Percentiles rank a stretch among this genome's conserved stretches.
Conservation (phyloP, 2,888 invertebrate species). For the Parnassius mnemosyne region DNA sequence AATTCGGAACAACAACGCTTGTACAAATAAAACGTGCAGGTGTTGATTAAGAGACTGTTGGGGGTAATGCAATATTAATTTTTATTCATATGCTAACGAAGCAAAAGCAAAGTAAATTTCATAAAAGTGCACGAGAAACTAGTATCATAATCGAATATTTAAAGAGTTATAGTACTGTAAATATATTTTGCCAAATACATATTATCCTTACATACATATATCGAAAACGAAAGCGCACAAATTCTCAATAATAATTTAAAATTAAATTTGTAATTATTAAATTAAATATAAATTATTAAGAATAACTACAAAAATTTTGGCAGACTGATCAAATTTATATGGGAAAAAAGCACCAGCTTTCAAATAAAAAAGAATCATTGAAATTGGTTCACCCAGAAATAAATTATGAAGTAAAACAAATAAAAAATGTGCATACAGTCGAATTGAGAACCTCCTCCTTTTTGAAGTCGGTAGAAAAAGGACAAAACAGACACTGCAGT, state of each 20-base stretch:
- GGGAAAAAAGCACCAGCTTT: no score
- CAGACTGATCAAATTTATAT: no score
- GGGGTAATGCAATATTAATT: slow-evolving; percentile 42
- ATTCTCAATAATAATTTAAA: slow-evolving; percentile 43
- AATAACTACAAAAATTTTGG: no score
- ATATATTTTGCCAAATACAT: neutral
- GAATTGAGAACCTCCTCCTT: no score
- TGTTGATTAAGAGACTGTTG: slow-evolving; percentile 15
- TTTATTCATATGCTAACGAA: slow-evolving; percentile 32
- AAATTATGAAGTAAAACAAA: no score
- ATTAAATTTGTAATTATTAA: no score
- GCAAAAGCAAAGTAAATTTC: slow-evolving; percentile 29
- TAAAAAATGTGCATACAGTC: no score
- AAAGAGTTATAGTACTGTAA: neutral
- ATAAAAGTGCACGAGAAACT: slow-evolving; percentile 3
- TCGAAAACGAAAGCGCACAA: slow-evolving; percentile 40
- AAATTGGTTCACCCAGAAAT: no score
- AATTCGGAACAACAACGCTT: slow-evolving; percentile 41
- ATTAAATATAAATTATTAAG: no score
- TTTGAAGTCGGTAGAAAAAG: slow-evolving; percentile 40
- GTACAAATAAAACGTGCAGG: slow-evolving; percentile 30
- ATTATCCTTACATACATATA: neutral
- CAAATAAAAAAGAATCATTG: no score
- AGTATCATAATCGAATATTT: neutral
- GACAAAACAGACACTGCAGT: slow-evolving; percentile 54